phyloP scores from a whole-genome alignment of 2,888 invertebrate species.

The Peribatodes rhomboidaria region DNA sequence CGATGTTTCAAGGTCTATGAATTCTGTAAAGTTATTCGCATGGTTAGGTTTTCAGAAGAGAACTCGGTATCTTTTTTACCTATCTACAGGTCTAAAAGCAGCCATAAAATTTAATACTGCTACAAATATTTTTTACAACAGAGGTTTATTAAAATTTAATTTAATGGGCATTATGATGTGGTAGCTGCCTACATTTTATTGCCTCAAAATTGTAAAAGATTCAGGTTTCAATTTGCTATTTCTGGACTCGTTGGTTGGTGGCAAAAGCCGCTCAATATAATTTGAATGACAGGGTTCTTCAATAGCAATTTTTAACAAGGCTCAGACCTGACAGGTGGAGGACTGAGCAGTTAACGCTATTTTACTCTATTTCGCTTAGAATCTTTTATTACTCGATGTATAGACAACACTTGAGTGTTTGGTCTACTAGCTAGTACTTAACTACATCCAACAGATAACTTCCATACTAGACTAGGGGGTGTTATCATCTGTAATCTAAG shows the following conservation, averaged over 20 bases:
- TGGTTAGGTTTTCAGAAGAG: conserved; percentile 47
- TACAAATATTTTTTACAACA: conserved; percentile 28
- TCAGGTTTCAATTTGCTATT: conserved; percentile 12
- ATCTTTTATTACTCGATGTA: background rate
- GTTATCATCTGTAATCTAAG: too few species aligned
- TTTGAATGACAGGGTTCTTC: background rate
- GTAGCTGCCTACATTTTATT: conserved; percentile 17
- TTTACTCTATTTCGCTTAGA: background rate
- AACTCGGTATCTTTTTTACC: conserved; percentile 40
- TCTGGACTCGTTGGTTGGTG: background rate
- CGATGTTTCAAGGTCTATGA: too few species aligned
- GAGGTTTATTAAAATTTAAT: conserved; percentile 24
- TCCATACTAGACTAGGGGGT: too few species aligned
- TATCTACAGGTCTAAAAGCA: conserved; percentile 22
- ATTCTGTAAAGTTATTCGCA: conserved; percentile 49
- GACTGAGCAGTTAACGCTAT: background rate
- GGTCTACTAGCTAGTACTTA: too few species aligned
- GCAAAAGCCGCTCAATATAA: background rate
- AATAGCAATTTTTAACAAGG: background rate
- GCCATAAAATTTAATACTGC: conserved; percentile 27
- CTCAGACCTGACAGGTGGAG: background rate
- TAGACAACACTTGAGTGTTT: too few species aligned
- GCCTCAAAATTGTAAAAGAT: conserved; percentile 4
- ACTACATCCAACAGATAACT: too few species aligned
- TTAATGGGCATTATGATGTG: conserved; percentile 17